Base-by-base conservation (phyloP, 2,113 vertebrate genomes). In the Rattus rattus region DNA sequence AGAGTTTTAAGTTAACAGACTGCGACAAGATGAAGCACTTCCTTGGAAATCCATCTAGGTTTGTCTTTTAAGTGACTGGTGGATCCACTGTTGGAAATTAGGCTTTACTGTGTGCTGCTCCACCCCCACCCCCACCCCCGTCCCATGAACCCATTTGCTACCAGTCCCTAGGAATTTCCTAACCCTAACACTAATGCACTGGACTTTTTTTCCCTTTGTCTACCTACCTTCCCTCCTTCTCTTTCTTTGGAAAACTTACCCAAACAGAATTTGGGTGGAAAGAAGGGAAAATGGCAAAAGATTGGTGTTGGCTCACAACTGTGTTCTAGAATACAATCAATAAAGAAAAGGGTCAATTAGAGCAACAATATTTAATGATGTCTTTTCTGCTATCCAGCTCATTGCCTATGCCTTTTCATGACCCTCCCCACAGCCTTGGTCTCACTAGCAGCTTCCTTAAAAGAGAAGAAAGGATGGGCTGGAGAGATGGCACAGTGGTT, bases 261-360 rank as follows among this genome's bases (percentile, higher is more conserved):
- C 84, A 89, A n/a, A 88, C 28, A 59, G 28, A 79, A n/a, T 61
- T 85, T 93, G 72, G 73, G 33, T 76, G 76, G 59, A 84, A 91
- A 70, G 26, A 93, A 43, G 26, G 67, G 87, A 26, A 52, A 93
- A 80, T 47, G 24, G 24, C 65, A 10, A 39, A 75, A 47, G 36
- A n/a, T 33, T 20, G 86, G 16, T 59, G 36, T 59, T 49, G 0
- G 79, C 16, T 69, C 49, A 14, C 63, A 2, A 20, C 16, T 1
- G 20, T 65, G 30, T 28, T 91, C 65, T 43, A n/a, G 26, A 63
- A 36, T 47, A 2, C 7, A 70, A 20, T 12, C 76, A 33, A 2
- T 33, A 61, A 81, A 91, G 54, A 5, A 14, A 73, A 36, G 52
- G 7, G 30, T 33, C 20, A 52, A 56, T 10, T 10, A 30, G 36